Percentiles rank a stretch among this genome's conserved stretches.
Evolutionary conservation across 2,888 invertebrate genomes (phyloP).

Genomic region (Orchesella flavescens): DNA sequence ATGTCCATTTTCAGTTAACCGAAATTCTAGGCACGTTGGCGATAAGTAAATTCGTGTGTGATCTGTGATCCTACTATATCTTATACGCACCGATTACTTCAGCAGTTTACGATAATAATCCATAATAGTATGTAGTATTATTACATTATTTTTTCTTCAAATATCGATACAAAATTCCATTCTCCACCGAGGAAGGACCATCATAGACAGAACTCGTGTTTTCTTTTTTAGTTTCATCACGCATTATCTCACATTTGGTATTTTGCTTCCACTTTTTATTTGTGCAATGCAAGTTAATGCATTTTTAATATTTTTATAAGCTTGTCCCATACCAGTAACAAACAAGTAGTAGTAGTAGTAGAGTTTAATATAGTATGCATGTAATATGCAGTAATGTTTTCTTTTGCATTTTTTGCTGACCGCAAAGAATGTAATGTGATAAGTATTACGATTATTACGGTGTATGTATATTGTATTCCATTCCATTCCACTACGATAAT

Average conservation of each 20-base stretch:
- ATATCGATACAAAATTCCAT: no score
- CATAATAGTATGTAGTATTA: no score
- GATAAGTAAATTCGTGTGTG: no score
- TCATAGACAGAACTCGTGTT: background rate
- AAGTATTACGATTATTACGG: slow-evolving; percentile 29
- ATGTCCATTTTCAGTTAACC: no score
- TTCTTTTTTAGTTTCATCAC: slow-evolving; percentile 21
- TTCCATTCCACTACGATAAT: slow-evolving; percentile 38
- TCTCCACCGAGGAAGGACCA: no score
- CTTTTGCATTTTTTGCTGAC: slow-evolving; percentile 27
- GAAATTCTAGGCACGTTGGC: no score
- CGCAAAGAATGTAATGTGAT: slow-evolving; percentile 41
- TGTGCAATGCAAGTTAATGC: slow-evolving; percentile 10
- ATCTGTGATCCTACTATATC: no score
- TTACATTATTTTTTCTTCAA: background rate
- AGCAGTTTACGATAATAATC: no score
- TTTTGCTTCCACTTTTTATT: background rate
- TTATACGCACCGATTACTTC: no score
- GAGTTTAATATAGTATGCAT: slow-evolving; percentile 7
- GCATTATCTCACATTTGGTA: slow-evolving; percentile 22
- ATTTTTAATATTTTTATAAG: background rate
- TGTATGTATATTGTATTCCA: slow-evolving; percentile 18
- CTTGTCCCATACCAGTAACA: background rate
- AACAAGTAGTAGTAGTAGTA: background rate
- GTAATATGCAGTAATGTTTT: background rate